A percentile compares a stretch with the other conserved stretches of the same genome.
Conservation (phyloP, 2,797 vertebrate species). For the Silurus aristotelis region DNA sequence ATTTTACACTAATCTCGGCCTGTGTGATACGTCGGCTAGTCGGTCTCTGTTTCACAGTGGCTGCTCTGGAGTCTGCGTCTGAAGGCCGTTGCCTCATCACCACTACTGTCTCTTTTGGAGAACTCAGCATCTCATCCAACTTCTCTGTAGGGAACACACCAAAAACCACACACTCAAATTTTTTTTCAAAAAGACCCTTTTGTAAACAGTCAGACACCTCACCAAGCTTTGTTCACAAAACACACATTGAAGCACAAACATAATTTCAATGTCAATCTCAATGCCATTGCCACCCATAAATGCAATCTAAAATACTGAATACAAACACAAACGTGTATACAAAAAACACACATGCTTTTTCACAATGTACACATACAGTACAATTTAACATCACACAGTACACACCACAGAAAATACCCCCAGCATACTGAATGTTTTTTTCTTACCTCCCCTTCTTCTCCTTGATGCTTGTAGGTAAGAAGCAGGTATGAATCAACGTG, state of each 20-base stretch:
- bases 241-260: conserved; percentile 12
- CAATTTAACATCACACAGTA: conserved; percentile 18
- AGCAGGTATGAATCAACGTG: conserved; percentile 54
- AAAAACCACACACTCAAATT: conserved; percentile 13
- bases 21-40: conserved; percentile 92
- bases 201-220: background rate
- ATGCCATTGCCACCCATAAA: background rate
- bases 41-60: conserved; percentile 93
- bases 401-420: conserved; percentile 27
- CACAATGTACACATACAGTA: conserved; percentile 24
- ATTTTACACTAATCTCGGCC: conserved; percentile 90
- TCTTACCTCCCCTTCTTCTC: conserved; percentile 89
- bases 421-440: conserved; percentile 36
- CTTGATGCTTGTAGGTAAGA: conserved; percentile 82
- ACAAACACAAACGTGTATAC: conserved; percentile 12
- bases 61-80: conserved; percentile 86
- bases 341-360: background rate
- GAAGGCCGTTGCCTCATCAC: conserved; percentile 82
- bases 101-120: conserved; percentile 76
- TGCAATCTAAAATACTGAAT: conserved; percentile 18
- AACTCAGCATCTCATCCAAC: conserved; percentile 90
- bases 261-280: background rate
- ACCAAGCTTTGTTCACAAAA: conserved; percentile 6
- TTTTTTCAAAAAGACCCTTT: background rate
- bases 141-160: conserved; percentile 79